A percentile compares a stretch with the other conserved stretches of the same genome.
These are phyloP conservation scores for Drosophila bocki DNA, from an alignment of 1,140 invertebrate genomes.

Conservation along the genomic window DNA sequence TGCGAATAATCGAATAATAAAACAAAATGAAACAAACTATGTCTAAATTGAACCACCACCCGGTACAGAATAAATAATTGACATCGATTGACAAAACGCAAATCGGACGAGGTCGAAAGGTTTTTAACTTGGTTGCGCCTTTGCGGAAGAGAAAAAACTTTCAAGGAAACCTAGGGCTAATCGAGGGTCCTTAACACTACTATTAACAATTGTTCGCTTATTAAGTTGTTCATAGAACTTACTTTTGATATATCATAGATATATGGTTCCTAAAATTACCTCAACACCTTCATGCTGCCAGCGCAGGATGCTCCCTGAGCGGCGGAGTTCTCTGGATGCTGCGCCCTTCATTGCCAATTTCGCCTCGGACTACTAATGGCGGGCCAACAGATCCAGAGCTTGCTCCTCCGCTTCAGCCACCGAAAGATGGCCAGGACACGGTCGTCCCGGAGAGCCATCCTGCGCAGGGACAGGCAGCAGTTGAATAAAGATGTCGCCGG, in stretches of 20 bases:
- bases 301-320: slow-evolving; percentile 16
- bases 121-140: slow-evolving; percentile 59
- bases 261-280: slow-evolving; percentile 95
- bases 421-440: slow-evolving; percentile 3
- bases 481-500: slow-evolving; percentile 80
- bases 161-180: slow-evolving; percentile 58
- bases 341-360: slow-evolving; percentile 44
- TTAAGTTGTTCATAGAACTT: slow-evolving; percentile 95
- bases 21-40: slow-evolving; percentile 38
- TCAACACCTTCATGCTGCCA: slow-evolving; percentile 86
- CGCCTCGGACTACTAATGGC: slow-evolving; percentile 62
- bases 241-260: slow-evolving; percentile 97
- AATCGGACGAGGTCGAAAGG: slow-evolving; percentile 59
- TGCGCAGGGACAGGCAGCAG: slow-evolving; percentile 52
- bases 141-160: slow-evolving; percentile 72
- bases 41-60: slow-evolving; percentile 43
- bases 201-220: slow-evolving; percentile 69
- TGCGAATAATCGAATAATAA: slow-evolving; percentile 37
- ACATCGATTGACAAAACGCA: slow-evolving; percentile 11
- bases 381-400: neutral
- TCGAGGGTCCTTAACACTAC: slow-evolving; percentile 35
- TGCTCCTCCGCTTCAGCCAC: slow-evolving; percentile 18
- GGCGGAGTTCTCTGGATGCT: neutral
- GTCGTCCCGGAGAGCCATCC: slow-evolving; percentile 24
- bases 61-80: slow-evolving; percentile 47